Percentiles rank a stretch among this genome's conserved stretches.
Evolutionary conservation across 1,140 invertebrate genomes (phyloP).

Genomic region (Drosophila aff.): DNA sequence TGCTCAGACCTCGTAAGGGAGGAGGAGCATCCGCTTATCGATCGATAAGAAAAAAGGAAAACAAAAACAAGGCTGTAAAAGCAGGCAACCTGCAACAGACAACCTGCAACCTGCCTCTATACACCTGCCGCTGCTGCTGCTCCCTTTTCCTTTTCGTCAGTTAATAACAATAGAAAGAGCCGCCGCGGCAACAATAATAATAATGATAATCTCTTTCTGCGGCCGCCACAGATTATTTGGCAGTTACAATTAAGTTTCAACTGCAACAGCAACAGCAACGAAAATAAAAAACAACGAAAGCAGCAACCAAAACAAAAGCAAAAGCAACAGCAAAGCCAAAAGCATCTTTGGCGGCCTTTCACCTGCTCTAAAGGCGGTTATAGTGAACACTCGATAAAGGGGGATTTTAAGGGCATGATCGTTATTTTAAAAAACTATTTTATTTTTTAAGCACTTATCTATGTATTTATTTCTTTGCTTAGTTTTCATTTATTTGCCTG

Average conservation of each 20-base stretch:
- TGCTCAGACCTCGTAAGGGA: not conserved
- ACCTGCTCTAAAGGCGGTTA: conserved; percentile 24
- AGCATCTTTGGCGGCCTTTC: conserved; percentile 49
- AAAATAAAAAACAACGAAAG: conserved; percentile 16
- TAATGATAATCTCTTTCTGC: conserved; percentile 57
- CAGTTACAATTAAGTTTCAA: conserved; percentile 60
- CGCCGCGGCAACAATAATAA: conserved; percentile 43
- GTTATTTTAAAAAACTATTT: too few relatives aligned
- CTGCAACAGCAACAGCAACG: conserved; percentile 25
- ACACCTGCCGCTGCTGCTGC: conserved; percentile 7
- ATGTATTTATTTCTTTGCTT: too few relatives aligned
- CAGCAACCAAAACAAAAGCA: conserved; percentile 22
- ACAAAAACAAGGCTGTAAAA: not conserved
- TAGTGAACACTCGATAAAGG: not conserved
- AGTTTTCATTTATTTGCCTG: too few relatives aligned
- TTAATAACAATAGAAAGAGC: conserved; percentile 39
- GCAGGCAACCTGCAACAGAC: conserved; percentile 3
- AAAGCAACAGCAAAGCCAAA: conserved; percentile 1
- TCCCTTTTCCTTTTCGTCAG: conserved; percentile 25
- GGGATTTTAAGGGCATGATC: not conserved
- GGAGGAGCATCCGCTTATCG: conserved; percentile 8
- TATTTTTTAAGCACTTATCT: too few relatives aligned
- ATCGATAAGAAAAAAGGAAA: not conserved
- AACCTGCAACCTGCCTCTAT: conserved; percentile 4
- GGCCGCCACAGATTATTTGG: conserved; percentile 52